Evolutionary conservation across 2,113 vertebrate species (phyloP).

Genomic region (Clarias gariepinus): DNA sequence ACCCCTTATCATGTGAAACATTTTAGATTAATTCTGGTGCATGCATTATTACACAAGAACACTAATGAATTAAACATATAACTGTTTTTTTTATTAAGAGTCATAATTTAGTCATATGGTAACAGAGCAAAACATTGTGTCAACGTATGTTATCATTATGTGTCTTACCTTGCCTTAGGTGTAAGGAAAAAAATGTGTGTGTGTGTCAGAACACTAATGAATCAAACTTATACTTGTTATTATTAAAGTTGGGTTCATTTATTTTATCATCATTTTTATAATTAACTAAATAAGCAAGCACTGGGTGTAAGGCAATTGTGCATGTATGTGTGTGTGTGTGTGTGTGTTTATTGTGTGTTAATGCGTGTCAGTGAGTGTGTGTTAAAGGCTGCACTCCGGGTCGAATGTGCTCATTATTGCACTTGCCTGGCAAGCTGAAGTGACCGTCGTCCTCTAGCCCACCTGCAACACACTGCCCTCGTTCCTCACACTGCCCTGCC

Average conservation of each 20-base stretch:
- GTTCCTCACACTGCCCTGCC: constrained; percentile 52
- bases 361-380: constrained; percentile 12
- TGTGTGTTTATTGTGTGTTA: constrained; percentile 5
- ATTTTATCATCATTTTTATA: not conserved
- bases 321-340: constrained; percentile 11
- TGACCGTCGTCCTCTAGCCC: constrained; percentile 43
- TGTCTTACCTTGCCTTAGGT: not conserved
- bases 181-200: not conserved
- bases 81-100: too few species aligned
- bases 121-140: too few species aligned
- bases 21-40: too few species aligned
- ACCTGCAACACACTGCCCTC: constrained; percentile 47
- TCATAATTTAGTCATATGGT: too few species aligned
- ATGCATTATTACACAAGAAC: too few species aligned
- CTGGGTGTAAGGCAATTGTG: not conserved
- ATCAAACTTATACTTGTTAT: not conserved
- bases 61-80: too few species aligned
- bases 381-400: constrained; percentile 35
- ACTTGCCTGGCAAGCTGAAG: constrained; percentile 35
- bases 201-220: not conserved
- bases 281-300: not conserved
- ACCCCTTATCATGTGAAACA: too few species aligned
- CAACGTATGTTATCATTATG: too few species aligned
- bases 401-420: constrained; percentile 52
- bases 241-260: not conserved